Evolutionary conservation across 1,140 invertebrate genomes (phyloP).

Genomic region (Trachymyrmex septentrionalis): DNA sequence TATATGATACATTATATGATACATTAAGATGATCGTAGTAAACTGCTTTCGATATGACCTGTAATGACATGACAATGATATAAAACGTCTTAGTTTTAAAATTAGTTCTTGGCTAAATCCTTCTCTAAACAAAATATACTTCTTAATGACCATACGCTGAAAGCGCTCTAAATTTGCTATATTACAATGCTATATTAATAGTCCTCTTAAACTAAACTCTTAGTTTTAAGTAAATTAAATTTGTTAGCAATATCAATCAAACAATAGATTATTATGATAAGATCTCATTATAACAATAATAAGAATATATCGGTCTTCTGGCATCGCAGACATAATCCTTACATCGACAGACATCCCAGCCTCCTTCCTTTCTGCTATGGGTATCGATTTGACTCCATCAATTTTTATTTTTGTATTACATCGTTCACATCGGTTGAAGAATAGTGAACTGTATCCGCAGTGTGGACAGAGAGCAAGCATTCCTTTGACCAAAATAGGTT

Average conservation of each 20-base stretch:
- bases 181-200: slow-evolving; percentile 32
- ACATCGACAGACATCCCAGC: slow-evolving; percentile 79
- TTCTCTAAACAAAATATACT: slow-evolving; percentile 15
- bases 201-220: slow-evolving; percentile 1
- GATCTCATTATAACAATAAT: slow-evolving; percentile 14
- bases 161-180: slow-evolving; percentile 9
- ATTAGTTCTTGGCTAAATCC: neutral
- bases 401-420: slow-evolving; percentile 87
- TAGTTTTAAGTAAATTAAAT: slow-evolving; percentile 37
- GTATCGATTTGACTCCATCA: slow-evolving; percentile 86
- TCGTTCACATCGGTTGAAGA: slow-evolving; percentile 91
- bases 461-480: slow-evolving; percentile 90
- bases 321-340: slow-evolving; percentile 73
- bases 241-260: slow-evolving; percentile 46
- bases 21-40: slow-evolving; percentile 48
- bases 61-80: slow-evolving; percentile 38
- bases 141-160: slow-evolving; percentile 30
- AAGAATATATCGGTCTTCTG: slow-evolving; percentile 51
- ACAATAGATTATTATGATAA: slow-evolving; percentile 21
- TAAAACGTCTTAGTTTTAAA: neutral
- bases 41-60: slow-evolving; percentile 63
- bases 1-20: neutral
- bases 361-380: slow-evolving; percentile 79
- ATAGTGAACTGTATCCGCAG: slow-evolving; percentile 91
- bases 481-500: slow-evolving; percentile 89